Evolutionary conservation across 2,797 vertebrate species (phyloP), one percentile per base, ranked within the genome.

Genomic region (Prunella strophiata): DNA sequence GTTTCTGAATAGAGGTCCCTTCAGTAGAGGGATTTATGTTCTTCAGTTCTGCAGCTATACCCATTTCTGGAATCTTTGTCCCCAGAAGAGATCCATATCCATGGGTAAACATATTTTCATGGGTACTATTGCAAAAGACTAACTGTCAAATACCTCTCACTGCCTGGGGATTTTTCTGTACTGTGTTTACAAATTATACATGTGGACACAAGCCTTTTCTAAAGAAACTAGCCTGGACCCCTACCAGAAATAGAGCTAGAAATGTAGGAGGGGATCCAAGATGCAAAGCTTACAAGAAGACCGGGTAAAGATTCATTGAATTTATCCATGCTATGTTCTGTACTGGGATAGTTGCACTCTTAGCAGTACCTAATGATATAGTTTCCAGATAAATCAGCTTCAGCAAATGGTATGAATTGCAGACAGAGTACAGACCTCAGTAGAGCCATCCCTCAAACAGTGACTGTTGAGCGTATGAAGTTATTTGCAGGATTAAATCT

Each of bases 401-500:
- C 58, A 85, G 27, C 23, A 79, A 85, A 30, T 50, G 72, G 19
- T 66, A 59, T 38, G 45, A 91, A 82, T 52, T 85, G 57, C 48
- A 82, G 48, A 51, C 42, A 43, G 55, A 71, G 32, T 42, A 76
- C 45, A 93, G 75, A 63, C 21, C 17, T 88, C 59, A 50, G 29
- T 1, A 45, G 25, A 93, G 22, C 11, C 8, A 72, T 62, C 59
- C 43, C 48, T 38, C 32, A 66, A 66, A 54, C 13, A 74, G 16
- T 19, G 27, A 57, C 62, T 4, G 1, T 83, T 85, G 57, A 76
- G 17, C 6, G 54, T 85, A 88, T 42, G 61, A 52, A 89, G 34
- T 45, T 83, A 74, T 91, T 79, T 88, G 45, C 40, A 72, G 52
- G 55, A 79, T 29, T 91, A 78, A 82, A 93, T 91, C 52, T 89